Evolutionary conservation across 2,113 vertebrate species (phyloP).

Genomic region (Amblyornis subalaris): DNA sequence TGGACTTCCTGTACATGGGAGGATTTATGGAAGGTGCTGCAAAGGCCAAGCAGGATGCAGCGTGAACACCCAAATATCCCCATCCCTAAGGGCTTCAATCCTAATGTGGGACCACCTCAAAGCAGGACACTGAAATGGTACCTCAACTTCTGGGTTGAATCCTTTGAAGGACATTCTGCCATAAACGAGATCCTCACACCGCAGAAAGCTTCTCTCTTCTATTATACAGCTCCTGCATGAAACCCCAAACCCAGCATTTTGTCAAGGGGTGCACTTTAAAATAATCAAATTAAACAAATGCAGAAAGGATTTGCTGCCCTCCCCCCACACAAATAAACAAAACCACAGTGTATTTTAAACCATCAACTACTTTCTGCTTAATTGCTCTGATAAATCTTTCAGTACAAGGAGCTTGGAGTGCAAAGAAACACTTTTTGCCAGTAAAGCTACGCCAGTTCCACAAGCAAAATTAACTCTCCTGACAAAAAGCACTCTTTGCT

Average conservation of each 20-base stretch:
- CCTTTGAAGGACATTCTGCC: slow-evolving; percentile 94
- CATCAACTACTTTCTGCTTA: slow-evolving; percentile 33
- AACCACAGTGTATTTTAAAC: slow-evolving; percentile 5
- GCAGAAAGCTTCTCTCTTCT: slow-evolving; percentile 88
- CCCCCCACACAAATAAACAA: not conserved
- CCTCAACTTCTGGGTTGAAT: slow-evolving; percentile 95
- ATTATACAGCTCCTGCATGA: slow-evolving; percentile 82
- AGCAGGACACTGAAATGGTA: slow-evolving; percentile 43
- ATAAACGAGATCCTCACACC: slow-evolving; percentile 87
- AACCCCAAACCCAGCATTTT: slow-evolving; percentile 26
- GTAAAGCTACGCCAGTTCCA: slow-evolving; percentile 28
- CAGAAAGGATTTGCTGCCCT: not conserved
- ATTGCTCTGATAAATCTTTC: slow-evolving; percentile 46
- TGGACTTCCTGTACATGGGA: not conserved
- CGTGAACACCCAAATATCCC: not conserved
- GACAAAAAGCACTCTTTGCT: slow-evolving; percentile 47
- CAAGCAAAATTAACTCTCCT: slow-evolving; percentile 42
- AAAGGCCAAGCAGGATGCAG: not conserved
- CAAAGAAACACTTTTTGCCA: slow-evolving; percentile 31
- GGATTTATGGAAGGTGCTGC: not conserved
- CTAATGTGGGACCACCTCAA: not conserved
- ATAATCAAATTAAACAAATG: slow-evolving; percentile 19
- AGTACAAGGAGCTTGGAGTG: slow-evolving; percentile 9
- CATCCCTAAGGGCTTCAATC: not conserved
- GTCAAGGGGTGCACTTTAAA: not conserved